Evolutionary conservation across 2,797 vertebrate species (phyloP), one percentile per base, ranked within the genome.

Genomic region (Enteromius paludinosus): DNA sequence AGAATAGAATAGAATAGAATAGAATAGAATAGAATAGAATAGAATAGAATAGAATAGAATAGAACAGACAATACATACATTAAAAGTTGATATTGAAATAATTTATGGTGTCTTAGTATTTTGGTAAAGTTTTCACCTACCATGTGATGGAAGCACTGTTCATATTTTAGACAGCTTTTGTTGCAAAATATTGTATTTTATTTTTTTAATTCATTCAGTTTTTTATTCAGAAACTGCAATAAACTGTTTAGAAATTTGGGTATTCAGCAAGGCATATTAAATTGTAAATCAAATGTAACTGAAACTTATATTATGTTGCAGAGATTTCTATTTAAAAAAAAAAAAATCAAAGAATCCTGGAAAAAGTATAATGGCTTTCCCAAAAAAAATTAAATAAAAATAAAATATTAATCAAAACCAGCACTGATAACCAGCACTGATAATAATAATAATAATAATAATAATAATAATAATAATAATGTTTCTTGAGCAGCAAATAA

Each of bases 121-220:
- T n/a, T 23, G 38, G 0, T 12, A 43, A 23, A 41, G 35, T 6
- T 38, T 38, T n/a, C 33, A 38, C 3, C 43, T 47, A 28, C 4
- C 14, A 17, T 18, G 4, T 28, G 38, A 25, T 5, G 12, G 6
- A 1, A 15, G 25, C 28, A 41, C 3, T 11, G 11, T 17, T 69
- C 12, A 56, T 23, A 56, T n/a, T 56, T 9, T 1, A 56, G n/a
- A 54, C n/a, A 56, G n/a, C 52, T 56, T 56, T 56, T 56, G n/a
- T 4, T n/a, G 8, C 8, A 35, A 35, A 35, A 35, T 35, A 5
- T 35, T 35, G 33, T 0, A 5, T n/a, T 54, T 3, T 54, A 2
- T 0, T 23, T 49, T 6, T 7, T 0, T 6, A 0, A 2, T 6
- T 49, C 0, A 35, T 10, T n/a, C 3, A 1, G 3, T 10, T 23